A percentile compares a stretch with the other conserved stretches of the same genome.
Conservation (phyloP, 2,888 invertebrate species). For the Hydrotaea diabolus region DNA sequence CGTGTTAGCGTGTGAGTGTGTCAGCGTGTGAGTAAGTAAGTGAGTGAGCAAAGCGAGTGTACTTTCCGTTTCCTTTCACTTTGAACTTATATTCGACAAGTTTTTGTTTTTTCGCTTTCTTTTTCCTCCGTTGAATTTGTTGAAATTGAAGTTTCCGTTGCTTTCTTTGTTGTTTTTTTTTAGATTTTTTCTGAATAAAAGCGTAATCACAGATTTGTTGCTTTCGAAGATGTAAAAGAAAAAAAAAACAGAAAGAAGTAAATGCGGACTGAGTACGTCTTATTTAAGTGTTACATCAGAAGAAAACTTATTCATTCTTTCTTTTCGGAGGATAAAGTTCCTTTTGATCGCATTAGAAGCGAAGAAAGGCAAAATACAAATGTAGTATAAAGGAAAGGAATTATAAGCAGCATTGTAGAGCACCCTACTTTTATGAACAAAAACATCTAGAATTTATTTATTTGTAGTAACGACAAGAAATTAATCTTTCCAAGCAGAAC, state of each 20-base stretch:
- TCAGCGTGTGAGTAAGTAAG: neutral
- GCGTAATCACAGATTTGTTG: conserved; percentile 9
- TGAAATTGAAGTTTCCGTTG: conserved; percentile 1
- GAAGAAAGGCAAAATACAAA: neutral
- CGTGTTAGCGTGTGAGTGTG: neutral
- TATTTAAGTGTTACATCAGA: neutral
- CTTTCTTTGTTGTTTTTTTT: neutral
- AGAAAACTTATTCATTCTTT: neutral
- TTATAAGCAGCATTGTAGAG: neutral
- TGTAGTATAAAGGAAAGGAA: neutral
- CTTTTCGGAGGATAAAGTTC: neutral
- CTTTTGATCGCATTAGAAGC: neutral
- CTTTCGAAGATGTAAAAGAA: neutral
- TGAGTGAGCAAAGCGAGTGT: no score
- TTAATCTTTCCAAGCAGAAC: no score
- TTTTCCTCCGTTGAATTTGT: neutral
- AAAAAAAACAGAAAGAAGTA: neutral
- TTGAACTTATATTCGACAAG: conserved; percentile 19
- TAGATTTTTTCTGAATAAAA: conserved; percentile 5
- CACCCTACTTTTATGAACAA: no score
- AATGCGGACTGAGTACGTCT: neutral
- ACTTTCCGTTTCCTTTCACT: conserved; percentile 12
- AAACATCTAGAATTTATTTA: no score
- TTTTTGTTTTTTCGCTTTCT: neutral
- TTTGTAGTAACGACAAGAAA: no score